These are phyloP conservation scores for Fabriciana adippe DNA, from an alignment of 2,888 invertebrate genomes.

Conservation along the genomic window DNA sequence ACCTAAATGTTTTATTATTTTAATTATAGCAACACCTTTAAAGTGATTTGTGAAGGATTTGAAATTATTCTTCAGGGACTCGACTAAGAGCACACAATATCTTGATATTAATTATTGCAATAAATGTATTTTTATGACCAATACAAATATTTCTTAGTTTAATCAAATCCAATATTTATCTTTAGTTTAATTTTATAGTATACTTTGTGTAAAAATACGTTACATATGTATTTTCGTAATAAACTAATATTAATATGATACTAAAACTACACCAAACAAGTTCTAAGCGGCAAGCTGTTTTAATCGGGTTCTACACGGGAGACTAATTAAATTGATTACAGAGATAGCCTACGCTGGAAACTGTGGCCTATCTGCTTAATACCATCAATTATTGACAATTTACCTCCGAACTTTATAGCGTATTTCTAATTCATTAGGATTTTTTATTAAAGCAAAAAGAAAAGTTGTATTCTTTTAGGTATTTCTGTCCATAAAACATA, in stretches of 20 bases:
- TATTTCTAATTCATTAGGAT: neutral
- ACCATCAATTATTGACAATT: conserved; percentile 12
- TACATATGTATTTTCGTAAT: neutral
- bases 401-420: neutral
- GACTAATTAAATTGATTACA: conserved; percentile 39
- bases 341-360: conserved; percentile 28
- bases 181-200: no score
- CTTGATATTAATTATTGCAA: no score
- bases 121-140: no score
- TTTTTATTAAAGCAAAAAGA: neutral
- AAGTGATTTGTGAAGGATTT: no score
- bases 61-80: no score
- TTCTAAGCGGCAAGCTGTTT: conserved; percentile 16
- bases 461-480: neutral
- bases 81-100: no score
- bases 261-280: neutral
- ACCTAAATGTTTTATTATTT: no score
- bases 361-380: conserved; percentile 26
- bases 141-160: no score
- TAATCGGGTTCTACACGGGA: conserved; percentile 30
- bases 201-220: no score
- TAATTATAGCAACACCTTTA: no score
- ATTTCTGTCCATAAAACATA: no score
- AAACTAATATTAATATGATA: neutral
- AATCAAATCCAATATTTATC: no score